Percentiles rank a stretch among this genome's conserved stretches.
Conservation (phyloP, 2,113 vertebrate species). For the Poeciliopsis occidentalis region DNA sequence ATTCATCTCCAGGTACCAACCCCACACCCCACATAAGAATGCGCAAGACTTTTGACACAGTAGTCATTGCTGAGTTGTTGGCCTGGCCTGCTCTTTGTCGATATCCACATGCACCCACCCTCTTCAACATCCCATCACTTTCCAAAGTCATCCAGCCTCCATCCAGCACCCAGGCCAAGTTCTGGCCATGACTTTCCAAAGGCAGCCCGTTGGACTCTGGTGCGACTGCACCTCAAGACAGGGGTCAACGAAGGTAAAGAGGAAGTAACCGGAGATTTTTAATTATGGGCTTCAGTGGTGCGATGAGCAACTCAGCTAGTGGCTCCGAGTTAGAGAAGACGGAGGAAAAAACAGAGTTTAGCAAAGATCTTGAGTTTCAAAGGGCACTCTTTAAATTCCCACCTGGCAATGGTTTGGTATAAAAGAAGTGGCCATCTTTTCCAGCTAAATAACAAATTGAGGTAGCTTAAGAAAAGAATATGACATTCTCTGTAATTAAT, state of each 20-base stretch:
- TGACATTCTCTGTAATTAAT: constrained; percentile 56
- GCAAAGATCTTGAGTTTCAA: constrained; percentile 50
- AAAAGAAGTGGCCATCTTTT: constrained; percentile 52
- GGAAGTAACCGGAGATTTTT: constrained; percentile 70
- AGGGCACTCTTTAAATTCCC: constrained; percentile 42
- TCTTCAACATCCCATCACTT: constrained; percentile 65
- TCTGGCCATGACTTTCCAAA: constrained; percentile 58
- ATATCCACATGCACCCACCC: constrained; percentile 42
- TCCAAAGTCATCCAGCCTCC: constrained; percentile 48
- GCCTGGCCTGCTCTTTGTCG: constrained; percentile 47
- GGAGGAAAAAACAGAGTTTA: constrained; percentile 39
- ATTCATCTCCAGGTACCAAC: neutral
- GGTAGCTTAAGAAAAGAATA: constrained; percentile 45
- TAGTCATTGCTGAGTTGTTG: constrained; percentile 42
- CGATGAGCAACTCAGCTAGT: constrained; percentile 56
- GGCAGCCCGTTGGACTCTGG: constrained; percentile 45
- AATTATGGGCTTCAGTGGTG: constrained; percentile 68
- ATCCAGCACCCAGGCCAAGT: constrained; percentile 56
- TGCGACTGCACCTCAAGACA: constrained; percentile 32
- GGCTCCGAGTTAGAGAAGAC: constrained; percentile 39
- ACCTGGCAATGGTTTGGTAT: constrained; percentile 42
- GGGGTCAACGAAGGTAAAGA: constrained; percentile 60
- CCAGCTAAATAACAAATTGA: constrained; percentile 52
- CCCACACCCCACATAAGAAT: neutral
- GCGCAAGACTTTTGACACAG: neutral